phyloP scores from a whole-genome alignment of 2,113 vertebrate genomes.

The Gambusia holbrooki region DNA sequence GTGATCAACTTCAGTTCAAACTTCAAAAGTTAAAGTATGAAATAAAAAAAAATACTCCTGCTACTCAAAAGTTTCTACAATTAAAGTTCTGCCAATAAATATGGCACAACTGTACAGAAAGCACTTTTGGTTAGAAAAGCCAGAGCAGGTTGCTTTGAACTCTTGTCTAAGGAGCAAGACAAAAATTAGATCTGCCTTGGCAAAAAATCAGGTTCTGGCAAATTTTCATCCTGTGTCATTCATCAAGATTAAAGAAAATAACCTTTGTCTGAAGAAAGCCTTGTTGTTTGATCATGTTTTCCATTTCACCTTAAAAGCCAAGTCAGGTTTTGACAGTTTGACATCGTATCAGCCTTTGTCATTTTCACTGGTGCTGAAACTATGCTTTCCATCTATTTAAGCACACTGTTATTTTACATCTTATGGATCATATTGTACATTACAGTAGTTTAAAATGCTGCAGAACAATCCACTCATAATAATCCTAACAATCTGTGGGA shows the following conservation, averaged over 20 bases:
- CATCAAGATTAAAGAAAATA: no score
- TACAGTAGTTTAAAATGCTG: background rate
- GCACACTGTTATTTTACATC: slow-evolving; percentile 6
- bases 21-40: background rate
- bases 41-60: background rate
- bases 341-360: slow-evolving; percentile 5
- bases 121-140: no score
- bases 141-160: no score
- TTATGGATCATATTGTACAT: background rate
- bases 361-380: slow-evolving; percentile 17
- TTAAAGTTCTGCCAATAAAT: no score
- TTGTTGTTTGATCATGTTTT: no score
- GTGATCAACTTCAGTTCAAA: background rate
- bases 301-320: background rate
- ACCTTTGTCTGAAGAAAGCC: no score
- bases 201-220: no score
- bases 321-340: slow-evolving; percentile 4
- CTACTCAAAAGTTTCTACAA: no score
- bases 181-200: no score
- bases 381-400: slow-evolving; percentile 19
- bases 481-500: background rate
- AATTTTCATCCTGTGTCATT: no score
- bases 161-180: no score
- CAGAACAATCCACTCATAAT: background rate
- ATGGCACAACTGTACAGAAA: no score